phyloP scores from a whole-genome alignment of 2,797 vertebrate species.

The Percopsis omiscomaycus region DNA sequence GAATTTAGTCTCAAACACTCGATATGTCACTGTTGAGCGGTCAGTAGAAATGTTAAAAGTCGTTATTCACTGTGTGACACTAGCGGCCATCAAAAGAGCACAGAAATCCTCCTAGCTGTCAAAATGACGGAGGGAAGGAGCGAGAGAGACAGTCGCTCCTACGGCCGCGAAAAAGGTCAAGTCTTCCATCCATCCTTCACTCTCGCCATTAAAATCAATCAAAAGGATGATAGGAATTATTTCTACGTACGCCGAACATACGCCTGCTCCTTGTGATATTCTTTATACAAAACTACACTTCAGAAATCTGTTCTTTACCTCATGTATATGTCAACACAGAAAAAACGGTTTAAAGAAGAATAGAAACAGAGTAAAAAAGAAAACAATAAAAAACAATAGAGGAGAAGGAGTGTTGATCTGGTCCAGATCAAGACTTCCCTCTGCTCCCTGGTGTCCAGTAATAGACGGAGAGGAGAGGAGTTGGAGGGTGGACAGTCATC shows the following conservation, averaged over 20 bases:
- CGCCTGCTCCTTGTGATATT: slow-evolving; percentile 11
- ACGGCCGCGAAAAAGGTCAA: slow-evolving; percentile 47
- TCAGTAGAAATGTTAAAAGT: slow-evolving; percentile 34
- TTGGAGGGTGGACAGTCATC: slow-evolving; percentile 67
- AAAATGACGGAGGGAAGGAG: slow-evolving; percentile 41
- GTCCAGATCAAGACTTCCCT: slow-evolving; percentile 49
- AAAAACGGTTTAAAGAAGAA: slow-evolving; percentile 68
- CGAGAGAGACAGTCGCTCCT: slow-evolving; percentile 34
- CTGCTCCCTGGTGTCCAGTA: slow-evolving; percentile 62
- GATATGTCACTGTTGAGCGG: slow-evolving; percentile 19
- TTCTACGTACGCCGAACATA: too few relatives aligned
- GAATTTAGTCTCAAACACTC: slow-evolving; percentile 32
- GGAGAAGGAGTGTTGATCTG: slow-evolving; percentile 34
- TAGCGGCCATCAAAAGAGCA: slow-evolving; percentile 32
- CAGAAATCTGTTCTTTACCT: slow-evolving; percentile 75
- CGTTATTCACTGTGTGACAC: slow-evolving; percentile 37
- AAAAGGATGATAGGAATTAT: slow-evolving; percentile 35
- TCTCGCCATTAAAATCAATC: slow-evolving; percentile 42
- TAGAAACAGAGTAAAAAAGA: slow-evolving; percentile 5
- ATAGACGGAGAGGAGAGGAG: slow-evolving; percentile 69
- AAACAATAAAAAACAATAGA: slow-evolving; percentile 2
- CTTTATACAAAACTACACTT: slow-evolving; percentile 70
- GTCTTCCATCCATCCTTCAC: slow-evolving; percentile 37
- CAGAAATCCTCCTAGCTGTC: slow-evolving; percentile 37
- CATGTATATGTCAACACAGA: slow-evolving; percentile 74